Evolutionary conservation across 2,113 vertebrate species (phyloP).

Genomic region (Galemys pyrenaicus): DNA sequence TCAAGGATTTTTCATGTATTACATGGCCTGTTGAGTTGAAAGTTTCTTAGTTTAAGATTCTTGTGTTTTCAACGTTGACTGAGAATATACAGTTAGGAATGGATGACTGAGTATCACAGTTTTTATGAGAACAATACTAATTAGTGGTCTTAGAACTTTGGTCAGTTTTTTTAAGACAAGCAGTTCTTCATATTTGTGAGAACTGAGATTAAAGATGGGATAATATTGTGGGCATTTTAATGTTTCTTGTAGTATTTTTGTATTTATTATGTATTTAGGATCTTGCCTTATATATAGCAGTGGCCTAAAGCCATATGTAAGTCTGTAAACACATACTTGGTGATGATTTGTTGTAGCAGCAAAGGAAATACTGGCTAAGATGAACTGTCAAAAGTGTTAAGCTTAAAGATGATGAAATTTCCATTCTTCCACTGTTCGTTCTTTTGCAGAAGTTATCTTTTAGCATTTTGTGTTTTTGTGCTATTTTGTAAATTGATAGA

Average conservation of each 20-base stretch:
- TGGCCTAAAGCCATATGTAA: neutral
- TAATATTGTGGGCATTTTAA: neutral
- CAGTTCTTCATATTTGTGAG: neutral
- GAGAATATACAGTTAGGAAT: slow-evolving; percentile 3
- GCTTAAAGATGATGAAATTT: slow-evolving; percentile 15
- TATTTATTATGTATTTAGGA: slow-evolving; percentile 1
- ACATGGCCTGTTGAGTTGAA: slow-evolving; percentile 8
- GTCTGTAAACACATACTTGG: slow-evolving; percentile 19
- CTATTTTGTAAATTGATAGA: neutral
- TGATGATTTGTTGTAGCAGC: slow-evolving; percentile 21
- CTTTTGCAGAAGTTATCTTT: slow-evolving; percentile 46
- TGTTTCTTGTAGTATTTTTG: neutral
- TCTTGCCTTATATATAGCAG: neutral
- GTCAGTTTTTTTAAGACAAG: neutral
- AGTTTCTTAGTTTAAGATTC: slow-evolving; percentile 43
- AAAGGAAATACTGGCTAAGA: neutral
- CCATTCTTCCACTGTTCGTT: neutral
- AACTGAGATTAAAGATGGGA: neutral
- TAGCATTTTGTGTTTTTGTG: slow-evolving; percentile 40
- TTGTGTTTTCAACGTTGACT: slow-evolving; percentile 25
- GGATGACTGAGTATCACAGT: neutral
- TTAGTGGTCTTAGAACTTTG: neutral
- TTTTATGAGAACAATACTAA: neutral
- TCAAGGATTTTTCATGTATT: neutral
- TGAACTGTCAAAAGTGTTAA: neutral